Conservation (phyloP, 1,140 invertebrate species). For the Drosophila virilis region DNA sequence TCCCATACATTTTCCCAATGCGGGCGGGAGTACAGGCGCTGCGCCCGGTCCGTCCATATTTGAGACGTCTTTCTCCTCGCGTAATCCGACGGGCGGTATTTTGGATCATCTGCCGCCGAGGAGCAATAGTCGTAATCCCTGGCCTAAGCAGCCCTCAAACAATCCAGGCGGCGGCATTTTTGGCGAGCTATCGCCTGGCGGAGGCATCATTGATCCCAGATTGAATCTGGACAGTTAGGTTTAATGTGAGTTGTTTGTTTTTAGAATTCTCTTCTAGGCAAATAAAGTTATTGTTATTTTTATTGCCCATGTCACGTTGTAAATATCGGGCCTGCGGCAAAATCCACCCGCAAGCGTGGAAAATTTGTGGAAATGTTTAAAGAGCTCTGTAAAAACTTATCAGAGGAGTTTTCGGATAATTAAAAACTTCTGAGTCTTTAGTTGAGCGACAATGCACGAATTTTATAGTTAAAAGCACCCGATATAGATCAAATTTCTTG, state of each 20-base stretch:
- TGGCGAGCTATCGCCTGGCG: slow-evolving; percentile 21
- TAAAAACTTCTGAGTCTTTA: too few species aligned
- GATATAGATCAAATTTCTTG: not conserved
- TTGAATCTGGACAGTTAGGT: slow-evolving; percentile 32
- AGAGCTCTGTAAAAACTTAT: too few species aligned
- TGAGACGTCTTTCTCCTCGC: slow-evolving; percentile 32
- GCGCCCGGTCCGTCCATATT: slow-evolving; percentile 54
- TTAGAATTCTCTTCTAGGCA: not conserved
- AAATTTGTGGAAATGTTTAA: too few species aligned
- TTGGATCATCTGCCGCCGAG: slow-evolving; percentile 49
- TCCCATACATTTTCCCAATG: slow-evolving; percentile 52
- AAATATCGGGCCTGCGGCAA: too few species aligned
- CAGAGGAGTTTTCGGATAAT: too few species aligned
- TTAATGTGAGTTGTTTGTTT: not conserved
- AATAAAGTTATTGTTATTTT: slow-evolving; percentile 28
- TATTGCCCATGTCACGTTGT: not conserved
- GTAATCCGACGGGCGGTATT: slow-evolving; percentile 55
- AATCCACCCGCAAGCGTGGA: too few species aligned
- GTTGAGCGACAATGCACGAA: too few species aligned
- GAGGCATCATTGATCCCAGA: slow-evolving; percentile 53
- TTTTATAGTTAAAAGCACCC: not conserved
- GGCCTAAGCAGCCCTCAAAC: slow-evolving; percentile 13
- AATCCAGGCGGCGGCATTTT: slow-evolving; percentile 48
- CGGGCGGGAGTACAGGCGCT: not conserved
- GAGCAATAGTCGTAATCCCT: slow-evolving; percentile 15